Base-by-base conservation (phyloP, 2,888 invertebrate species). In the Lucinisca nassula region DNA sequence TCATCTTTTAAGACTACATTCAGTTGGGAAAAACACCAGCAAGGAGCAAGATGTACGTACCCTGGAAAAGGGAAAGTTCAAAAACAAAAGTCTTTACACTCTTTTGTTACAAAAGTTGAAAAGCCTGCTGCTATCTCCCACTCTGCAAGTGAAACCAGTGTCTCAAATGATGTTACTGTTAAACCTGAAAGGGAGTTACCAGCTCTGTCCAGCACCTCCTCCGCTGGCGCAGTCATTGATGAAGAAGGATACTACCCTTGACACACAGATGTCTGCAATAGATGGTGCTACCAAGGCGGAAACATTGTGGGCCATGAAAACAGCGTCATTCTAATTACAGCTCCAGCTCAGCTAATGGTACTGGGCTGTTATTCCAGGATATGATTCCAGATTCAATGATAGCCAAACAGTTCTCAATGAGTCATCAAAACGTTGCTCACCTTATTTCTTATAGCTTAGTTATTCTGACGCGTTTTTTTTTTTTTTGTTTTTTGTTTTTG, bases 381-480 rank as follows among this genome's bases (percentile, higher is more conserved):
- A 51, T 51, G 49, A 51, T 45, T 45, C 78, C 38, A 38, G 38
- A 78, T 40, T 77, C 77, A 30, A 77, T 55, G 21, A 49, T 78
- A 27, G 78, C 78, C 37, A 78, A 78, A 61, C 37, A 78, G 61
- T 78, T 58, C 49, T 38, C 38, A 35, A 37, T 37, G 37, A 78
- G 78, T 78, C 78, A 78, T 58, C 78, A 78, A 61, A 78, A 78
- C 38, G 78, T 58, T 58, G 58, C 61, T 55, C 61, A 78, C 40
- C 35, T 78, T 27, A 45, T 61, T 27, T 78, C 78, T n/a, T n/a
- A n/a, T n/a, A n/a, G n/a, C n/a, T n/a, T n/a, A n/a, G n/a, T n/a
- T n/a, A n/a, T n/a, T n/a, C n/a, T n/a, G n/a, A n/a, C n/a, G n/a
- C n/a, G n/a, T n/a, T n/a, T n/a, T n/a, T n/a, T n/a, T n/a, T n/a